Evolutionary conservation across 2,888 invertebrate genomes (phyloP).

Genomic region (Pachycephus smyrnensis): DNA sequence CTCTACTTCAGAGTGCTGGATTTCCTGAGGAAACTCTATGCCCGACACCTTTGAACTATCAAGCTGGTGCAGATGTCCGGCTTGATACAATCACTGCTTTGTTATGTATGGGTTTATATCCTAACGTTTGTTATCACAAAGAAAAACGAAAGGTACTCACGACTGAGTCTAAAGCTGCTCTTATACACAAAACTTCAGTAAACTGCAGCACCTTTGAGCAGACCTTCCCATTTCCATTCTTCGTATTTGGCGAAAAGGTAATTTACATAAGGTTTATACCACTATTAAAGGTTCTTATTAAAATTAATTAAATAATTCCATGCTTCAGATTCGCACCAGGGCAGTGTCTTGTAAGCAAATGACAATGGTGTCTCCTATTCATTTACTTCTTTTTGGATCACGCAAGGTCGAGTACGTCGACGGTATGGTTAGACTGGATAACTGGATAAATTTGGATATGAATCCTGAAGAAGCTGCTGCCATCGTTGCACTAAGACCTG

Average conservation of each 20-base stretch:
- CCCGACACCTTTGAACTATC: constrained; percentile 79
- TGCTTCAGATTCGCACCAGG: constrained; percentile 82
- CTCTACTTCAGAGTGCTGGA: constrained; percentile 79
- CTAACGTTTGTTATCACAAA: constrained; percentile 95
- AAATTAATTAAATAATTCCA: constrained; percentile 5
- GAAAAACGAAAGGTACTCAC: constrained; percentile 96
- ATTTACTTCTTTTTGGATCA: constrained; percentile 92
- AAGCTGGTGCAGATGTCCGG: constrained; percentile 80
- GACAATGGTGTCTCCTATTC: constrained; percentile 95
- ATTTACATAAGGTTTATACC: not conserved
- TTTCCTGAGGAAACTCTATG: constrained; percentile 91
- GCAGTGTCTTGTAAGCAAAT: constrained; percentile 97
- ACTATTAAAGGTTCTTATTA: not conserved
- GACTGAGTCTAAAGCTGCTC: constrained; percentile 92
- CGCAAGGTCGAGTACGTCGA: constrained; percentile 86
- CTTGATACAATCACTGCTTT: constrained; percentile 88
- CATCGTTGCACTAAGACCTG: constrained; percentile 88
- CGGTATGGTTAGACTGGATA: constrained; percentile 84
- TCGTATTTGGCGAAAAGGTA: constrained; percentile 97
- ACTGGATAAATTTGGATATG: constrained; percentile 95
- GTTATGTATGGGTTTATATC: constrained; percentile 92
- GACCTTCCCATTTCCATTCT: constrained; percentile 92
- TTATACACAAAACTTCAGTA: constrained; percentile 97
- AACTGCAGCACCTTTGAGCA: constrained; percentile 89
- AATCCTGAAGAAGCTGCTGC: constrained; percentile 81